These are phyloP conservation scores for Pantherophis alleghaniensis DNA, from an alignment of 2,797 vertebrate genomes.

Conservation along the genomic window DNA sequence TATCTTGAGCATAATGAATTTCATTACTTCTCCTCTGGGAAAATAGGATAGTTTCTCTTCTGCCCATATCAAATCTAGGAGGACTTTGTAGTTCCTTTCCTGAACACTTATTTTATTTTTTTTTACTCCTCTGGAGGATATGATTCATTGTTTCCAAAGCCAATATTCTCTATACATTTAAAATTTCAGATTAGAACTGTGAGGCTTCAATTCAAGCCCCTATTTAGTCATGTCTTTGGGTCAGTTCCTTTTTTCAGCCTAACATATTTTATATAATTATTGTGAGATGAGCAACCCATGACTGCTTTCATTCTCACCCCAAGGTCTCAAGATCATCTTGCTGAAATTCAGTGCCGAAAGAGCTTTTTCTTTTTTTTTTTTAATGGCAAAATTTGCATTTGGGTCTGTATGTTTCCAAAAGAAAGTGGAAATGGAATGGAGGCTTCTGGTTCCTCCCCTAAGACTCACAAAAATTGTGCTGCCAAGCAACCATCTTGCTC, in stretches of 20 bases:
- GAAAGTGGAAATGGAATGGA: neutral
- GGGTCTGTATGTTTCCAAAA: neutral
- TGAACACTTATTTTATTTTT: neutral
- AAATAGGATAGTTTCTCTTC: neutral
- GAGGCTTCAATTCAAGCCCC: neutral
- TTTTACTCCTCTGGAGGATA: neutral
- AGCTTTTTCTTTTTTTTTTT: neutral
- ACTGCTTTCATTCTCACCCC: neutral
- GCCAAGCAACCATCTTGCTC: neutral
- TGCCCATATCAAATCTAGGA: neutral
- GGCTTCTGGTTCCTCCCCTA: neutral
- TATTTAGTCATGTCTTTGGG: neutral
- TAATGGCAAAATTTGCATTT: neutral
- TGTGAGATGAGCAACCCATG: neutral
- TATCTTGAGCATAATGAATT: neutral
- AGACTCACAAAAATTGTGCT: neutral
- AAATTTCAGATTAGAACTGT: neutral
- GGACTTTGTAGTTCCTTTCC: neutral
- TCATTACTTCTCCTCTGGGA: neutral
- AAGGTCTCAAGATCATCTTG: neutral
- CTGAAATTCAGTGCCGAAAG: neutral
- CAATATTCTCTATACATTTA: neutral
- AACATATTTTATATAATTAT: neutral
- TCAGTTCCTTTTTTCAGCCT: neutral
- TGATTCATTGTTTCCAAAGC: neutral